A percentile compares a stretch with the other conserved stretches of the same genome.
Evolutionary conservation across 2,797 vertebrate species (phyloP).

Genomic region (Periparus ater): DNA sequence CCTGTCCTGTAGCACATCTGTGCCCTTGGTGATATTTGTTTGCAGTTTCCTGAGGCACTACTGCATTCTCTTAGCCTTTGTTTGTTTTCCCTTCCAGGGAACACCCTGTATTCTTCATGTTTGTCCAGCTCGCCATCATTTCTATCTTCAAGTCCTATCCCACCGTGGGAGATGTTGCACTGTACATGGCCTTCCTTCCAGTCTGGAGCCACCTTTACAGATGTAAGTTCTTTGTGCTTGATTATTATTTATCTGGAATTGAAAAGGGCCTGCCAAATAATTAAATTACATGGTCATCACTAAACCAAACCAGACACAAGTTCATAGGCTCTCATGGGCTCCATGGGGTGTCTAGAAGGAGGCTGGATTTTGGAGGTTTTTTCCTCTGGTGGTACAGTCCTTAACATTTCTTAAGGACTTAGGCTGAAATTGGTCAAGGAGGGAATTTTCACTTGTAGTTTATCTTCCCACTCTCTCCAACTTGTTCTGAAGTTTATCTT

Average conservation of each 20-base stretch:
- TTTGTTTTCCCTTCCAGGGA: constrained; percentile 78
- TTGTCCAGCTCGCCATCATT: constrained; percentile 94
- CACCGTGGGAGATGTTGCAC: constrained; percentile 91
- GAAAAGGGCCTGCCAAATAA: neutral
- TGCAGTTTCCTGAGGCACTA: neutral
- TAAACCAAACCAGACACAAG: neutral
- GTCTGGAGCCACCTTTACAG: constrained; percentile 94
- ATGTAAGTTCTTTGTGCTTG: constrained; percentile 82
- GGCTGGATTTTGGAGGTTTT: neutral
- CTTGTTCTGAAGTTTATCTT: neutral
- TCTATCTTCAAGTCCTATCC: constrained; percentile 99
- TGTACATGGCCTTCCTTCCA: constrained; percentile 96
- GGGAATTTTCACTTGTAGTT: neutral
- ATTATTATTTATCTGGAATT: neutral
- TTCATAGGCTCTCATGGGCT: neutral
- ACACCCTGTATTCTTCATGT: constrained; percentile 95
- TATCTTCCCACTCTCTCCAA: neutral
- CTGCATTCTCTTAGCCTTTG: neutral
- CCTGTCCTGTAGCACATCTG: neutral
- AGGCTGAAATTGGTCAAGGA: neutral
- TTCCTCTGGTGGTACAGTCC: neutral
- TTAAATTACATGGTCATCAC: neutral
- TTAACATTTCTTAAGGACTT: neutral
- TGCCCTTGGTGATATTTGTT: neutral
- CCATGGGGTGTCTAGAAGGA: neutral